Conservation (phyloP, 1,140 invertebrate genomes). For the Aculops lycopersici region DNA sequence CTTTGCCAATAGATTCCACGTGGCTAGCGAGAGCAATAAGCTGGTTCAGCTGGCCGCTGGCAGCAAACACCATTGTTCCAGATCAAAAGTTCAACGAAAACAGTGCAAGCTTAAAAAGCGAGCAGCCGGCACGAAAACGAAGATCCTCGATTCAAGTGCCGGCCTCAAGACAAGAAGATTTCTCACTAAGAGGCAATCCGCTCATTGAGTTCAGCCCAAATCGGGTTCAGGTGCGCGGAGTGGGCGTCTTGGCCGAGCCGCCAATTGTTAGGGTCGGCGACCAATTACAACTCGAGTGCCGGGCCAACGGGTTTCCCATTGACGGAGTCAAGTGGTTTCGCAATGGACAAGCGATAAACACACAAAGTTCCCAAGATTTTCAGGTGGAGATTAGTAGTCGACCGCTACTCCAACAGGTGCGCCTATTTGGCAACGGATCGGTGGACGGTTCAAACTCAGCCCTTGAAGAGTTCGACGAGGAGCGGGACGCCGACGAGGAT, state of each 20-base stretch:
- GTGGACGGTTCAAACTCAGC: neutral
- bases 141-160: no score
- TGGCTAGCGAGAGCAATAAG: no score
- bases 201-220: no score
- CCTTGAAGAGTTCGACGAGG: no score
- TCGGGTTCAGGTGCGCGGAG: neutral
- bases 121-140: neutral
- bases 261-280: constrained; percentile 6
- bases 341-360: constrained; percentile 5
- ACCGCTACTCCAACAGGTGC: neutral
- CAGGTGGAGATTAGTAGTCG: neutral
- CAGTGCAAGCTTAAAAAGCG: neutral
- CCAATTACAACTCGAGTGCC: constrained; percentile 7
- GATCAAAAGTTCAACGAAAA: neutral
- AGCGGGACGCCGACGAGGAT: no score
- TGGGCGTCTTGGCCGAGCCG: neutral
- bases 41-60: no score
- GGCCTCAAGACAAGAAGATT: no score
- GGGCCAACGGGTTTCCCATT: constrained; percentile 5
- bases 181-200: no score
- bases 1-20: no score
- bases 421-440: neutral
- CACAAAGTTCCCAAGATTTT: no score
- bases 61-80: no score
- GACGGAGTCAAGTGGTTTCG: constrained; percentile 8